A percentile compares a stretch with the other conserved stretches of the same genome.
These are phyloP conservation scores for Lymantria dispar DNA, from an alignment of 2,888 invertebrate genomes.

Conservation along the genomic window DNA sequence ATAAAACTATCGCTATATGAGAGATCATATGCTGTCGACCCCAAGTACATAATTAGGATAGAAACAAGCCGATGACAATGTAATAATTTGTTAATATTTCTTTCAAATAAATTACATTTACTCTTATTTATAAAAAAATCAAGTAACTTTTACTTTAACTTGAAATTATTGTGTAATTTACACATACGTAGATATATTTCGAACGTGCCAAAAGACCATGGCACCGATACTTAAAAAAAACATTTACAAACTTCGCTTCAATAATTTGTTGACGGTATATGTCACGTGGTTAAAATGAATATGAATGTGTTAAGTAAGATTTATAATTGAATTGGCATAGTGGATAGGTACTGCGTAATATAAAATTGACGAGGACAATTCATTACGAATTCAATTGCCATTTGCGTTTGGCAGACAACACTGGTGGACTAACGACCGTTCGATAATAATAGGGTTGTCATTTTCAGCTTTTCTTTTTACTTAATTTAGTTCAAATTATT, in stretches of 20 bases:
- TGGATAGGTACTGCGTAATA: slow-evolving; percentile 20
- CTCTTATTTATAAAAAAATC: not conserved
- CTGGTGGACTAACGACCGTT: slow-evolving; percentile 29
- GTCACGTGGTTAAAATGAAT: slow-evolving; percentile 8
- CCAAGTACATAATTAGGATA: no score
- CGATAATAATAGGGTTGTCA: not conserved
- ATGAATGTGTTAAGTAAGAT: slow-evolving; percentile 9
- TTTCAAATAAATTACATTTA: no score
- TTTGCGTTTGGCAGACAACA: slow-evolving; percentile 35
- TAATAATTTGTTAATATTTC: no score
- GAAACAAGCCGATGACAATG: no score
- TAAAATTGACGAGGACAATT: slow-evolving; percentile 17
- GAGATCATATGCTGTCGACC: no score
- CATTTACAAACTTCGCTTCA: slow-evolving; percentile 10
- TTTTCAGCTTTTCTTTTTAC: no score
- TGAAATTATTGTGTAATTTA: slow-evolving; percentile 2
- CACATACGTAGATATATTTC: not conserved
- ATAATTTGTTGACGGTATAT: slow-evolving; percentile 11
- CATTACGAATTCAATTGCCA: slow-evolving; percentile 43
- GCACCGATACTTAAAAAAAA: slow-evolving; percentile 1
- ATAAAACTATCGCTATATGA: no score
- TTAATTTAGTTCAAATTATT: no score
- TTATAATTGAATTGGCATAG: slow-evolving; percentile 15
- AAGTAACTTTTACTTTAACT: not conserved
- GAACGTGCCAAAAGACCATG: slow-evolving; percentile 2